A percentile compares a stretch with the other conserved stretches of the same genome.
phyloP scores from a whole-genome alignment of 2,888 invertebrate genomes.

The Pristionchus exspectatus region DNA sequence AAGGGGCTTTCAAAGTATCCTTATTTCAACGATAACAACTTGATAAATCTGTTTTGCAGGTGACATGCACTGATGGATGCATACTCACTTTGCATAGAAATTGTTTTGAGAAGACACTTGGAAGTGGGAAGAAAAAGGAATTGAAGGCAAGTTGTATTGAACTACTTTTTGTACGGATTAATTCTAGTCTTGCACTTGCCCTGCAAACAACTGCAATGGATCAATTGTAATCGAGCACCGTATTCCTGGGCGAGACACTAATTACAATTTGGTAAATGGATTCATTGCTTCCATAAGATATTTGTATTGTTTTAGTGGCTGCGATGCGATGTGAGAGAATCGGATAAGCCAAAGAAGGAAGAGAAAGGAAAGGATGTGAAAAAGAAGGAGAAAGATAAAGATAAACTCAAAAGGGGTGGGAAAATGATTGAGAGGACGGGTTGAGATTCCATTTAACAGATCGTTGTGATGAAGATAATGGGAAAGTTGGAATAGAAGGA shows the following conservation, averaged over 20 bases:
- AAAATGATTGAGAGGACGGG: not conserved
- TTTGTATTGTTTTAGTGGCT: not conserved
- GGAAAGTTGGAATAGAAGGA: not conserved
- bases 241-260: not conserved
- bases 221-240: conserved; percentile 22
- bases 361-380: conserved; percentile 14
- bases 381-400: conserved; percentile 3
- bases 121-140: conserved; percentile 52
- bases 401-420: conserved; percentile 25
- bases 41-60: not conserved
- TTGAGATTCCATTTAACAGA: not conserved
- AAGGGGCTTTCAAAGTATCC: conserved; percentile 16
- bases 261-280: not conserved
- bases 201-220: not conserved
- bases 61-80: conserved; percentile 45
- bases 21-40: not conserved
- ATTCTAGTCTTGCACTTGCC: conserved; percentile 15
- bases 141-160: not conserved
- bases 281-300: not conserved
- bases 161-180: not conserved
- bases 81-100: conserved; percentile 4
- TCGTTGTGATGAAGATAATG: conserved; percentile 19
- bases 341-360: not conserved
- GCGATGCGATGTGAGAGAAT: conserved; percentile 25
- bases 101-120: conserved; percentile 36